A percentile compares a stretch with the other conserved stretches of the same genome.
Evolutionary conservation across 2,888 invertebrate genomes (phyloP).

Genomic region (Drosophila siamana): DNA sequence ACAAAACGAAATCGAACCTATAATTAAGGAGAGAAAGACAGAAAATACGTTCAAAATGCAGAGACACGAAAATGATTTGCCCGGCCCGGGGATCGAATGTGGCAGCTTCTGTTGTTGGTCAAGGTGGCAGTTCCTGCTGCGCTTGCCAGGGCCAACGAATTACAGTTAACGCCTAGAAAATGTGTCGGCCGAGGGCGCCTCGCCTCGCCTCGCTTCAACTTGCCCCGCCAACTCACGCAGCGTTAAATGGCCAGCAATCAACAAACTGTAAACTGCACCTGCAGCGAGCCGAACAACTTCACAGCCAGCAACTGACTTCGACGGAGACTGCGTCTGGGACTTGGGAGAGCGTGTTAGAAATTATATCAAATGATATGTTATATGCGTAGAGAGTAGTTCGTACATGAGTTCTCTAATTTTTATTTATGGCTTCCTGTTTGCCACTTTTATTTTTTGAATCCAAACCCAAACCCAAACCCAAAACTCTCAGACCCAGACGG

Average conservation of each 20-base stretch:
- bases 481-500: not conserved
- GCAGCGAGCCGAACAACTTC: slow-evolving; percentile 46
- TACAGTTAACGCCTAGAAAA: slow-evolving; percentile 78
- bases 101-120: slow-evolving; percentile 43
- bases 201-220: slow-evolving; percentile 3
- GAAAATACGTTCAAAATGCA: not conserved
- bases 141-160: slow-evolving; percentile 61
- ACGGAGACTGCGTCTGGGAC: slow-evolving; percentile 7
- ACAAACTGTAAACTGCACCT: slow-evolving; percentile 66
- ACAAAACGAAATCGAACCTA: slow-evolving; percentile 70
- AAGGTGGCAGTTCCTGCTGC: slow-evolving; percentile 79
- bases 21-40: slow-evolving; percentile 59
- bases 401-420: slow-evolving; percentile 69
- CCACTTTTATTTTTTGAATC: slow-evolving; percentile 18
- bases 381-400: slow-evolving; percentile 26
- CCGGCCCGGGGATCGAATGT: slow-evolving; percentile 24
- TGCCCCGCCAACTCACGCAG: slow-evolving; percentile 68
- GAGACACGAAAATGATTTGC: slow-evolving; percentile 38
- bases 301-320: not conserved
- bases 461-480: slow-evolving; percentile 17
- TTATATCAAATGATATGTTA: slow-evolving; percentile 77
- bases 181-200: slow-evolving; percentile 67
- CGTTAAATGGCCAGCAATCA: slow-evolving; percentile 79
- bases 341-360: slow-evolving; percentile 67
- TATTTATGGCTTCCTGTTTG: slow-evolving; percentile 77